These are phyloP conservation scores for Phalanger gymnotis DNA, from an alignment of 2,797 vertebrate genomes.

Conservation along the genomic window DNA sequence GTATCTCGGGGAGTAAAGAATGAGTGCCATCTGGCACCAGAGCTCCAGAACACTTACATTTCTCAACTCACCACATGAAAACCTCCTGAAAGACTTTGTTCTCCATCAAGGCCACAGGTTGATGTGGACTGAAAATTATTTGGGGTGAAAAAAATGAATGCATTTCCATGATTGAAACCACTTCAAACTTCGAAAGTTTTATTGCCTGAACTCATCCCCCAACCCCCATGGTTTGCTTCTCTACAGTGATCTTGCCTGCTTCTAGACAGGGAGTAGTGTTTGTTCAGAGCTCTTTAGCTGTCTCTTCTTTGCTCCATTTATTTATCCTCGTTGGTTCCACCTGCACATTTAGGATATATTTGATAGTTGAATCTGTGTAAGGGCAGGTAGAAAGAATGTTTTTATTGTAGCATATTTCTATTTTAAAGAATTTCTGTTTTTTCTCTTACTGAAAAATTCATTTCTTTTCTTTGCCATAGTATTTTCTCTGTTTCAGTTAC, in stretches of 20 bases:
- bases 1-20: slow-evolving; percentile 52
- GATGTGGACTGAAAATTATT: slow-evolving; percentile 58
- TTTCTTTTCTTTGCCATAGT: slow-evolving; percentile 16
- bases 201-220: not conserved
- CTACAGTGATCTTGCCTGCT: slow-evolving; percentile 5
- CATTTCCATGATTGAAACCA: slow-evolving; percentile 55
- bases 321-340: slow-evolving; percentile 7
- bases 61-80: slow-evolving; percentile 46
- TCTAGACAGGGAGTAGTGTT: slow-evolving; percentile 30
- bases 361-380: slow-evolving; percentile 43
- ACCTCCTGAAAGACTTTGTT: slow-evolving; percentile 69
- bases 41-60: slow-evolving; percentile 59
- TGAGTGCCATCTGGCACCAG: slow-evolving; percentile 69
- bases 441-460: slow-evolving; percentile 18
- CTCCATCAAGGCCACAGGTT: slow-evolving; percentile 41
- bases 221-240: not conserved
- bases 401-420: slow-evolving; percentile 31
- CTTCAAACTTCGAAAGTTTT: slow-evolving; percentile 11
- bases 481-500: slow-evolving; percentile 37
- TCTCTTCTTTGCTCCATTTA: slow-evolving; percentile 16
- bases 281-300: slow-evolving; percentile 29
- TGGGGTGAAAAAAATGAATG: slow-evolving; percentile 60
- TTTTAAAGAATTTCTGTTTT: slow-evolving; percentile 47
- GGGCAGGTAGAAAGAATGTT: slow-evolving; percentile 16
- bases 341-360: slow-evolving; percentile 13